Evolutionary conservation across 2,113 vertebrate species (phyloP).

Genomic region (Dicerorhinus sumatrensis): DNA sequence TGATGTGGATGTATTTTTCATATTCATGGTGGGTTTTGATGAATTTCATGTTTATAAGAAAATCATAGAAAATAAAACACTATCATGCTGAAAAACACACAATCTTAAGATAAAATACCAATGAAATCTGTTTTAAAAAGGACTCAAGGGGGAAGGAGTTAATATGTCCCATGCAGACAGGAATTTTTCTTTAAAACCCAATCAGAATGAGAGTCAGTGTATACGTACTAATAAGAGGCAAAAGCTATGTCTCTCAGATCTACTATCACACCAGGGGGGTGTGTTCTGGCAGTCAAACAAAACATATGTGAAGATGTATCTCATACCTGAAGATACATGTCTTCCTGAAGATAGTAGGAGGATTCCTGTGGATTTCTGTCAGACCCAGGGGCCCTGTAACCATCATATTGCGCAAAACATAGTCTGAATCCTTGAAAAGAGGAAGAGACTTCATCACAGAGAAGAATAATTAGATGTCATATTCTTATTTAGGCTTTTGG

Average conservation of each 20-base stretch:
- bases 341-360: slow-evolving; percentile 79
- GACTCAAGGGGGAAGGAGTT: background rate
- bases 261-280: background rate
- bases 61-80: slow-evolving; percentile 42
- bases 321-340: slow-evolving; percentile 87
- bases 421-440: slow-evolving; percentile 82
- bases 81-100: background rate
- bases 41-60: slow-evolving; percentile 33
- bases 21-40: background rate
- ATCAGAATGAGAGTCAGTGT: background rate
- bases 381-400: slow-evolving; percentile 74
- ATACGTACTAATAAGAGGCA: background rate
- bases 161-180: background rate
- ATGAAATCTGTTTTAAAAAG: slow-evolving; percentile 32
- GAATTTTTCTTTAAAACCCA: background rate
- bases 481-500: background rate
- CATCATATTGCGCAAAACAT: slow-evolving; percentile 83
- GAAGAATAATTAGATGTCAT: background rate
- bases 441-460: slow-evolving; percentile 64
- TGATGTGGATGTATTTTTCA: background rate
- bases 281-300: background rate
- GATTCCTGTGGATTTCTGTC: slow-evolving; percentile 81
- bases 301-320: background rate
- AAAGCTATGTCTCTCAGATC: background rate
- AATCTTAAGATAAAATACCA: slow-evolving; percentile 34